Evolutionary conservation across 2,113 vertebrate genomes (phyloP).

Genomic region (Merops nubicus): DNA sequence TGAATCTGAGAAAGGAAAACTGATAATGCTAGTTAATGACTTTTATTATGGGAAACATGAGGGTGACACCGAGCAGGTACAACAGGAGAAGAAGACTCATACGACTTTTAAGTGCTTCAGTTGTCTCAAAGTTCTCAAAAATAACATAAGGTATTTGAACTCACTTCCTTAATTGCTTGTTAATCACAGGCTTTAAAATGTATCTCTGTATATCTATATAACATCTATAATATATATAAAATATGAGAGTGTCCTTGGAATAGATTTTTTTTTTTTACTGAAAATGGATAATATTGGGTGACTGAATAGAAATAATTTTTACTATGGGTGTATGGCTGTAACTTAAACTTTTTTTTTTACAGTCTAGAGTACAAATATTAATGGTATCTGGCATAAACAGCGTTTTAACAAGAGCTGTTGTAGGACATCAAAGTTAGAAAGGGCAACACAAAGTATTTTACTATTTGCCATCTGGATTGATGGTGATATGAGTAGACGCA

Average conservation of each 20-base stretch:
- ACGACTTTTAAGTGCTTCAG: conserved; percentile 95
- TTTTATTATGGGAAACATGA: conserved; percentile 95
- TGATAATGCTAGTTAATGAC: conserved; percentile 96
- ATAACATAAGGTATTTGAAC: conserved; percentile 91
- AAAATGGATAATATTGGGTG: background rate
- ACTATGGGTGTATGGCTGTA: background rate
- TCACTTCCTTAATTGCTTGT: background rate
- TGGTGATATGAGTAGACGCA: conserved; percentile 56
- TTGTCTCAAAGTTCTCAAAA: conserved; percentile 96
- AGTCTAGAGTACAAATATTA: background rate
- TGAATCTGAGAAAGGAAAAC: conserved; percentile 87
- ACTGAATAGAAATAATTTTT: background rate
- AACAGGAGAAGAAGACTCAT: conserved; percentile 83
- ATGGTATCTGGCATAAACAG: background rate
- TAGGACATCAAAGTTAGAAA: background rate
- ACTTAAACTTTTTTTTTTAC: background rate
- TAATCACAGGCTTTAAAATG: background rate
- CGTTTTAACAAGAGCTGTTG: background rate
- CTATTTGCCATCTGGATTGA: conserved; percentile 74
- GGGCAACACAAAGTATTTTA: conserved; percentile 27
- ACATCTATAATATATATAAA: too few species aligned
- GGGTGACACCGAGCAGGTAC: conserved; percentile 79
- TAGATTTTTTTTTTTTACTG: background rate
- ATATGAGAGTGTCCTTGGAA: too few species aligned
- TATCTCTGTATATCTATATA: too few species aligned